Evolutionary conservation across 2,113 vertebrate genomes (phyloP), one percentile per base, ranked within the genome.

Genomic region (Acrocephalus arundinaceus): DNA sequence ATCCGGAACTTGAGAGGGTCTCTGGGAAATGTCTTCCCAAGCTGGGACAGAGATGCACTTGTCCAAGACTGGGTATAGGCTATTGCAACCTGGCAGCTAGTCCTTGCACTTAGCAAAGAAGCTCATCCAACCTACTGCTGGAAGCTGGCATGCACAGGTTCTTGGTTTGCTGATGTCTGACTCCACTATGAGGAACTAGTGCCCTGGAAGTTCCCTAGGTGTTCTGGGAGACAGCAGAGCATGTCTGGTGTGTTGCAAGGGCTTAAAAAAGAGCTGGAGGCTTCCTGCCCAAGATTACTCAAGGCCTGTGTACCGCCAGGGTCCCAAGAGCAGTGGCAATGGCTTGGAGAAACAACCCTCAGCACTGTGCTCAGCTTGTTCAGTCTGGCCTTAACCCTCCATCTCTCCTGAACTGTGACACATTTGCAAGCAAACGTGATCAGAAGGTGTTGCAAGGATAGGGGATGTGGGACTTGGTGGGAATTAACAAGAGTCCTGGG

Each of bases 261-360:
- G 25, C n/a, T 62, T 87, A 28, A n/a, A 62, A 79, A 62, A 66
- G 25, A 48, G 15, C 41, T 84, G 37, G 30, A 71, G 30, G 5
- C 30, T 72, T 87, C 67, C 37, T 67, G 23, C 30, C 46, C 37
- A 49, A n/a, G 55, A 37, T 35, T 51, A 15, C 17, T 37, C 17
- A 54, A 7, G 35, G 25, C 6, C 35, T 61, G 25, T 0, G 0
- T 35, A 22, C 22, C 7, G 3, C 13, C 0, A 0, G 59, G 37
- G 43, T 84, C n/a, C 43, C 52, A 80, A 20, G 7, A 31, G 52
- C 48, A 57, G 43, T 37, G 48, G 22, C 16, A 28, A 18, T 19
- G 35, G 6, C 22, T 62, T 17, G 4, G 52, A 39, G 72, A 43
- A 43, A 43, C n/a, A 43, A 48, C 13, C 5, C 15, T 78, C 30